phyloP scores from a whole-genome alignment of 2,888 invertebrate genomes.

The Belgica antarctica region DNA sequence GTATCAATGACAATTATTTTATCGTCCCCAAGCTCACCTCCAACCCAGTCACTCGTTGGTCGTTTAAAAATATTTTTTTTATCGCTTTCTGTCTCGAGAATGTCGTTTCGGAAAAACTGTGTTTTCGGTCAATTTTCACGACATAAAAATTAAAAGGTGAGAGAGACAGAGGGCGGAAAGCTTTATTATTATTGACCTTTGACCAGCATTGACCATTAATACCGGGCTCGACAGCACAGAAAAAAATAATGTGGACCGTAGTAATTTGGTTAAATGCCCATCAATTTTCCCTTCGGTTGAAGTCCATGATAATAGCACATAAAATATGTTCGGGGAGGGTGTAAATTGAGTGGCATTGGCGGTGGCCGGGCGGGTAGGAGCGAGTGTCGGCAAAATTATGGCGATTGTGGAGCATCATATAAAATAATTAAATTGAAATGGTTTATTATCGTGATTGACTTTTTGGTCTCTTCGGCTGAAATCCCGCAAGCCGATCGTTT shows the following conservation, averaged over 20 bases:
- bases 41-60: no score
- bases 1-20: slow-evolving; percentile 28
- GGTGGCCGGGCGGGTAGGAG: no score
- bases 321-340: slow-evolving; percentile 34
- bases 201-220: slow-evolving; percentile 35
- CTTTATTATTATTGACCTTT: slow-evolving; percentile 40
- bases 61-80: neutral
- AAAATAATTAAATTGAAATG: slow-evolving; percentile 43
- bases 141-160: slow-evolving; percentile 21
- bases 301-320: slow-evolving; percentile 41
- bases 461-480: slow-evolving; percentile 31
- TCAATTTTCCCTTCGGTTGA: slow-evolving; percentile 22
- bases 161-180: neutral
- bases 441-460: slow-evolving; percentile 42
- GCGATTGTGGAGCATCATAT: slow-evolving; percentile 32
- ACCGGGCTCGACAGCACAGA: neutral
- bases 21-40: no score
- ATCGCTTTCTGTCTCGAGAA: neutral
- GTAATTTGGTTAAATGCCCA: slow-evolving; percentile 43
- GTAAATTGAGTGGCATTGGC: slow-evolving; percentile 4
- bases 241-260: slow-evolving; percentile 35
- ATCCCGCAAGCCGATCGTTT: neutral
- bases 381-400: no score
- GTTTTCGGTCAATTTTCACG: slow-evolving; percentile 29
- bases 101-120: neutral